Percentiles rank a stretch among this genome's conserved stretches.
Conservation (phyloP, 2,113 vertebrate species). For the Tupaia tana region DNA sequence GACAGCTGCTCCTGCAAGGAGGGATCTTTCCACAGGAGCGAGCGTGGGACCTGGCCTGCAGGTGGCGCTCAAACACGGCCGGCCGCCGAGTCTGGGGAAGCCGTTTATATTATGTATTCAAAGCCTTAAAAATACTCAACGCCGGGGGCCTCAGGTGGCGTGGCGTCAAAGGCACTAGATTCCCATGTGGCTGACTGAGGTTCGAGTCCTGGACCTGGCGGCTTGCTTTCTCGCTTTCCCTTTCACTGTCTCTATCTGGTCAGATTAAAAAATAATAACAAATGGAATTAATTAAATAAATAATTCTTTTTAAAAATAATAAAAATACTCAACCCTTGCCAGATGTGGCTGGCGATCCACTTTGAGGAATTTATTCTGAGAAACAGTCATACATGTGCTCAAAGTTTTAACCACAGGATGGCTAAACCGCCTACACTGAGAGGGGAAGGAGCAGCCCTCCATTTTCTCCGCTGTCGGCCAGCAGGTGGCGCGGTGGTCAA, state of each 20-base stretch:
- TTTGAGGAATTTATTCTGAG: constrained; percentile 11
- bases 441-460: neutral
- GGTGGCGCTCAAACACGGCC: neutral
- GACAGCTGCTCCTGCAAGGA: neutral
- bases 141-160: neutral
- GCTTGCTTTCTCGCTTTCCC: no score
- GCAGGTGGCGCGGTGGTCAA: no score
- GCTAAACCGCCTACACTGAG: neutral
- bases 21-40: no score
- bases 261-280: no score
- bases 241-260: no score
- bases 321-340: no score
- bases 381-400: neutral
- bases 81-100: neutral
- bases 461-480: no score
- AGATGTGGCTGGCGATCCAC: neutral
- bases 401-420: neutral
- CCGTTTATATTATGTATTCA: neutral
- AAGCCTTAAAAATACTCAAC: neutral
- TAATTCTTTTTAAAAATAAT: no score
- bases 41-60: neutral
- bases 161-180: no score
- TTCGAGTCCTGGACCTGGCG: no score
- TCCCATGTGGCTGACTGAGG: no score
- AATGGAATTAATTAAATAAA: no score